Base-by-base conservation (phyloP, 2,797 vertebrate genomes). In the Peromyscus eremicus region DNA sequence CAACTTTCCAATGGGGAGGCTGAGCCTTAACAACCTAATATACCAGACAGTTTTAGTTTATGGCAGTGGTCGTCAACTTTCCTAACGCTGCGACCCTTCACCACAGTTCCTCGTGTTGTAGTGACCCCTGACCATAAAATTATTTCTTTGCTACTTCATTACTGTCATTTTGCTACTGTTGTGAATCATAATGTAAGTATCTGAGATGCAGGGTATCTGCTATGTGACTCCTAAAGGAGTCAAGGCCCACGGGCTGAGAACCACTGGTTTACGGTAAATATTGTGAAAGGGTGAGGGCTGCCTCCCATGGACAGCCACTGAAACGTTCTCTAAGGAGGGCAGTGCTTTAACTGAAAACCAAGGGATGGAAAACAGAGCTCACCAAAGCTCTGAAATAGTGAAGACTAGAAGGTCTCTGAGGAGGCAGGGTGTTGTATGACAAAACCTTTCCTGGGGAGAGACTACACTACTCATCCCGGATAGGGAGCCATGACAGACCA, bases 1-100 rank as follows among this genome's bases (percentile, higher is more conserved):
- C 73, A 70, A 66, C 32, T 57, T 68, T 89, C 81, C 84, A 49
- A 25, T 14, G 27, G 46, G 3, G 2, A 88, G 66, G 52, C 25
- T 49, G 52, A 89, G 6, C 49, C 57, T 87, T 88, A 87, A 75
- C 32, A 66, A 89, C 40, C 52, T 66, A 83, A 83, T 14, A 88
- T 13, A 10, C 14, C 52, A 93, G 57, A 71, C 55, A 76, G 81
- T 71, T 91, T 91, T 66, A 93, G 16, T 66, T 92, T 93, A 40
- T 71, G 71, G 23, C 23, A 13, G 23, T 10, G 37, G 37, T 43
- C 25, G 71, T 43, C 37, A 75, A 13, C 37, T 21, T 43, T 73
- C 71, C 71, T 73, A n/a, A 75, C 13, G 5, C 71, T 75, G 37
- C 5, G 1, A 6, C 37, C 21, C 23, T 43, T 43, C 40, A 40